Evolutionary conservation across 2,113 vertebrate genomes (phyloP).

Genomic region (Cheirogaleus medius): DNA sequence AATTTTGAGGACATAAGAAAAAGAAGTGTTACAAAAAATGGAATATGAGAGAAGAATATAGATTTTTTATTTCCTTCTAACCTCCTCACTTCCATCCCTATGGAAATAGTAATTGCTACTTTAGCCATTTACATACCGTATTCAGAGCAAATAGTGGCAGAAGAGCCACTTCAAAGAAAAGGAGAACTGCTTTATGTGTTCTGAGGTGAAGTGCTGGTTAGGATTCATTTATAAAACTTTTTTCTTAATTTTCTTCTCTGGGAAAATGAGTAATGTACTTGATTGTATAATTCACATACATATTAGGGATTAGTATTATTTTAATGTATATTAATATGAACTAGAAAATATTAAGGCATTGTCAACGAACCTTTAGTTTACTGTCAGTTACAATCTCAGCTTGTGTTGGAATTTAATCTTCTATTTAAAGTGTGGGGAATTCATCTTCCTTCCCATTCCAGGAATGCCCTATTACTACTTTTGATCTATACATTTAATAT

Average conservation of each 20-base stretch:
- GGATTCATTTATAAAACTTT: not conserved
- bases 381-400: not conserved
- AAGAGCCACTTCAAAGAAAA: not conserved
- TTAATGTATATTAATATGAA: constrained; percentile 4
- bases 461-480: not conserved
- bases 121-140: not conserved
- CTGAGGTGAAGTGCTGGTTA: not conserved
- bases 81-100: not conserved
- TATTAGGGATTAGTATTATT: not conserved
- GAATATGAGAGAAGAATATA: not conserved
- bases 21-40: not conserved
- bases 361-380: not conserved
- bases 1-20: not conserved
- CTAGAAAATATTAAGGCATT: not conserved
- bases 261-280: constrained; percentile 7
- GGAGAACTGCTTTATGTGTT: not conserved
- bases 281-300: not conserved
- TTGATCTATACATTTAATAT: not conserved
- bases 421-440: not conserved
- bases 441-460: not conserved
- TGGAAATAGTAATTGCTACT: not conserved
- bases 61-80: not conserved
- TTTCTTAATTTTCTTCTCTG: constrained; percentile 17
- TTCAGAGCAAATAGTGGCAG: not conserved
- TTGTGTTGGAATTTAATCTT: constrained; percentile 14